Conservation (phyloP, 2,888 invertebrate genomes). For the Campoplex capitator region DNA sequence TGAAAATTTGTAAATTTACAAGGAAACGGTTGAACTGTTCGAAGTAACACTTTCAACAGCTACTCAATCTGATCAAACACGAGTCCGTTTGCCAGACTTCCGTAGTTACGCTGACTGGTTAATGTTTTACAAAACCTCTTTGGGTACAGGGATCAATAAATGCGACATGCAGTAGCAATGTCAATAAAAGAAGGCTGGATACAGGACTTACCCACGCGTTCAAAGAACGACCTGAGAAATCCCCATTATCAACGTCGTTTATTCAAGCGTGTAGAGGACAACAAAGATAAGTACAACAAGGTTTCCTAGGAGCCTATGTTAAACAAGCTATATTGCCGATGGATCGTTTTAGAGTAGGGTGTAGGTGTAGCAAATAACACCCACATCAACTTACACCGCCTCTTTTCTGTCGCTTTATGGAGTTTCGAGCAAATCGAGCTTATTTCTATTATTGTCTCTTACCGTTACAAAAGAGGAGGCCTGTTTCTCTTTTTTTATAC, state of each 20-base stretch:
- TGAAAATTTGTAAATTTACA: too few species aligned
- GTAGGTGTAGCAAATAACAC: background rate
- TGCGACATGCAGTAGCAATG: background rate
- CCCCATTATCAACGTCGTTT: conserved; percentile 8
- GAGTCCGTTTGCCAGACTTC: too few species aligned
- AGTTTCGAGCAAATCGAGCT: background rate
- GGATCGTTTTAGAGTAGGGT: background rate
- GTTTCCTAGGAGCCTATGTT: background rate
- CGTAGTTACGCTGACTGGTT: too few species aligned
- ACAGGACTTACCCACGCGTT: conserved; percentile 23
- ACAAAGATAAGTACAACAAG: conserved; percentile 31
- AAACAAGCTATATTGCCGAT: background rate
- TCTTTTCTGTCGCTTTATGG: conserved; percentile 4
- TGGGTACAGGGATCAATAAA: background rate
- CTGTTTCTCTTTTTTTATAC: background rate
- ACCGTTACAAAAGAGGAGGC: background rate
- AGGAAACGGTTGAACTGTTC: background rate
- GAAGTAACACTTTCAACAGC: background rate
- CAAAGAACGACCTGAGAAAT: conserved; percentile 33
- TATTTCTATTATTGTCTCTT: background rate
- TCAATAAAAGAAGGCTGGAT: conserved; percentile 31
- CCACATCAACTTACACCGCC: conserved; percentile 6
- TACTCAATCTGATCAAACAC: background rate
- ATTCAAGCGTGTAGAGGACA: background rate
- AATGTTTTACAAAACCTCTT: background rate